Conservation (phyloP, 2,113 vertebrate species). For the Crotalus horridus region DNA sequence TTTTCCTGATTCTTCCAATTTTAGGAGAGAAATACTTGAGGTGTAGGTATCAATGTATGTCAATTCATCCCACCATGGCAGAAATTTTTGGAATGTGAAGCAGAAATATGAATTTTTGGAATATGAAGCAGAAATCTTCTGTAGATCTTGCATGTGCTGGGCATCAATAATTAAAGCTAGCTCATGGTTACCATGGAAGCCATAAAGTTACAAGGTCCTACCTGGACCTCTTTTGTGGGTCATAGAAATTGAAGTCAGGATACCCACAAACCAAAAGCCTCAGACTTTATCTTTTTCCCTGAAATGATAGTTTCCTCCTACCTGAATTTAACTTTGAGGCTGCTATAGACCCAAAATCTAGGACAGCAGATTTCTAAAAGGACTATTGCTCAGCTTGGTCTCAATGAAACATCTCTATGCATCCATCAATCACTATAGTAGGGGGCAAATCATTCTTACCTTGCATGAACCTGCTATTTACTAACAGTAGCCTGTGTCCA, state of each 20-base stretch:
- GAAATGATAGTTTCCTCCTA: not conserved
- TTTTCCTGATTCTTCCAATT: not conserved
- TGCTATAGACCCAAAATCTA: not conserved
- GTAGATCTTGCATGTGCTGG: not conserved
- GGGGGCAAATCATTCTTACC: not conserved
- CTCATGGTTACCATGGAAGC: not conserved
- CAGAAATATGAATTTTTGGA: not conserved
- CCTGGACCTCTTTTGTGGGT: not conserved
- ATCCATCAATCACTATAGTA: not conserved
- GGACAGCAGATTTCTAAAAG: not conserved
- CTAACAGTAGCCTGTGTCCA: not conserved
- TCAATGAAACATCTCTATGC: not conserved
- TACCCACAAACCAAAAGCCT: not conserved
- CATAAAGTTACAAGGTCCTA: not conserved
- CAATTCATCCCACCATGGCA: not conserved
- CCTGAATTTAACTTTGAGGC: not conserved
- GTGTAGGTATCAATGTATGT: not conserved
- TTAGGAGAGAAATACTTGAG: not conserved
- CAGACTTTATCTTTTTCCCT: not conserved
- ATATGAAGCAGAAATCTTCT: not conserved
- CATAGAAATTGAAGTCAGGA: not conserved
- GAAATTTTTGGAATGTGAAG: not conserved
- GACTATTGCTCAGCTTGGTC: not conserved
- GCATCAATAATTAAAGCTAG: not conserved
- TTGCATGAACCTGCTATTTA: not conserved